Evolutionary conservation across 2,797 vertebrate species (phyloP).

Genomic region (Brotula barbata): DNA sequence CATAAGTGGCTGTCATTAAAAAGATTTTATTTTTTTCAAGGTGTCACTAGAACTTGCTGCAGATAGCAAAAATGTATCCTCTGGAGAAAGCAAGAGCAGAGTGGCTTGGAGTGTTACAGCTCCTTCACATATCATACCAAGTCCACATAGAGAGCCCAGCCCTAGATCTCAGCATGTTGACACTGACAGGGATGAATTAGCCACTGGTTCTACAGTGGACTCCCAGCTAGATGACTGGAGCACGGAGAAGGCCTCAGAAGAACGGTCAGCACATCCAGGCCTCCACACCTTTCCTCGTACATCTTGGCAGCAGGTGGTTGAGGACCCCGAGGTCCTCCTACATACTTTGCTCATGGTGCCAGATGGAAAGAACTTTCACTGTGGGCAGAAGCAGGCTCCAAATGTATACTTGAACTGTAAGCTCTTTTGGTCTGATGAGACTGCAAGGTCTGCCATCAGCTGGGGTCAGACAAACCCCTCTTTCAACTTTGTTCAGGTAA

Average conservation of each 20-base stretch:
- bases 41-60: slow-evolving; percentile 84
- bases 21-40: slow-evolving; percentile 65
- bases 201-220: slow-evolving; percentile 16
- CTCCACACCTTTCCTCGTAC: slow-evolving; percentile 26
- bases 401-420: slow-evolving; percentile 93
- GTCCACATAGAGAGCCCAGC: slow-evolving; percentile 46
- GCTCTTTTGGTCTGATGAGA: slow-evolving; percentile 87
- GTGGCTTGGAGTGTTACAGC: slow-evolving; percentile 10
- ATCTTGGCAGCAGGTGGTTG: slow-evolving; percentile 15
- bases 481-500: slow-evolving; percentile 91
- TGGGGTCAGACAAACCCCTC: slow-evolving; percentile 86
- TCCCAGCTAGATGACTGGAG: slow-evolving; percentile 40
- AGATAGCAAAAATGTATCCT: slow-evolving; percentile 70
- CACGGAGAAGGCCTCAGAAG: slow-evolving; percentile 7
- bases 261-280: slow-evolving; percentile 9
- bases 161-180: slow-evolving; percentile 32
- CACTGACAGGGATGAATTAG: slow-evolving; percentile 15
- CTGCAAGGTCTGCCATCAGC: slow-evolving; percentile 79
- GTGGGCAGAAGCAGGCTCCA: slow-evolving; percentile 65
- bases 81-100: slow-evolving; percentile 45
- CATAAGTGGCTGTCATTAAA: background rate
- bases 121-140: slow-evolving; percentile 27
- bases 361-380: slow-evolving; percentile 85
- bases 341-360: slow-evolving; percentile 90
- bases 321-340: slow-evolving; percentile 75